Evolutionary conservation across 2,888 invertebrate species (phyloP).

Genomic region (Macrosiphum euphorbiae): DNA sequence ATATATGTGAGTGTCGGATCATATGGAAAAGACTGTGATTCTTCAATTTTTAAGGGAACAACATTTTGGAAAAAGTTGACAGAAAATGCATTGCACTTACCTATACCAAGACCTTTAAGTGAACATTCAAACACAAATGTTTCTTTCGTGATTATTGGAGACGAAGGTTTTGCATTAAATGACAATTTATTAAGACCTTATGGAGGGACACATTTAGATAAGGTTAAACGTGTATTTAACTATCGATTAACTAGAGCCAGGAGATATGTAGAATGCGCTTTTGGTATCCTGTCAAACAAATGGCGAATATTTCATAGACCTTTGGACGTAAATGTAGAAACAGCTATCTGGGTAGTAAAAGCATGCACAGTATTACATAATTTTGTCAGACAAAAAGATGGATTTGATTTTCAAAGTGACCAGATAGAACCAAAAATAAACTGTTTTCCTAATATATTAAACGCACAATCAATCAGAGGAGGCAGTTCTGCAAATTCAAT

Average conservation of each 20-base stretch:
- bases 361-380: conserved; percentile 65
- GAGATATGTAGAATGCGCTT: conserved; percentile 67
- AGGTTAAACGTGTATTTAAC: conserved; percentile 67
- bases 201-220: conserved; percentile 66
- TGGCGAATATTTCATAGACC: conserved; percentile 66
- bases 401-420: conserved; percentile 65
- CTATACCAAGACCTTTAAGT: conserved; percentile 45
- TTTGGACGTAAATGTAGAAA: conserved; percentile 67
- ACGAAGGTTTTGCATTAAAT: conserved; percentile 68
- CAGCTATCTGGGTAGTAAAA: conserved; percentile 68
- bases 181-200: conserved; percentile 67
- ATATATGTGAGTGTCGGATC: not conserved
- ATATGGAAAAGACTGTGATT: conserved; percentile 53
- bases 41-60: conserved; percentile 52
- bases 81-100: conserved; percentile 42
- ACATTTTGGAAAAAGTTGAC: conserved; percentile 57
- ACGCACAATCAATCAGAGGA: conserved; percentile 62
- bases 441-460: conserved; percentile 58
- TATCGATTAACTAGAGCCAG: conserved; percentile 67
- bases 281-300: conserved; percentile 69
- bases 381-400: conserved; percentile 64
- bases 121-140: conserved; percentile 59
- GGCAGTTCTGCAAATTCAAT: conserved; percentile 66
- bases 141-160: conserved; percentile 68
- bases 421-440: conserved; percentile 63